phyloP scores from a whole-genome alignment of 1,140 invertebrate genomes.

The Ceratina calcarata region DNA sequence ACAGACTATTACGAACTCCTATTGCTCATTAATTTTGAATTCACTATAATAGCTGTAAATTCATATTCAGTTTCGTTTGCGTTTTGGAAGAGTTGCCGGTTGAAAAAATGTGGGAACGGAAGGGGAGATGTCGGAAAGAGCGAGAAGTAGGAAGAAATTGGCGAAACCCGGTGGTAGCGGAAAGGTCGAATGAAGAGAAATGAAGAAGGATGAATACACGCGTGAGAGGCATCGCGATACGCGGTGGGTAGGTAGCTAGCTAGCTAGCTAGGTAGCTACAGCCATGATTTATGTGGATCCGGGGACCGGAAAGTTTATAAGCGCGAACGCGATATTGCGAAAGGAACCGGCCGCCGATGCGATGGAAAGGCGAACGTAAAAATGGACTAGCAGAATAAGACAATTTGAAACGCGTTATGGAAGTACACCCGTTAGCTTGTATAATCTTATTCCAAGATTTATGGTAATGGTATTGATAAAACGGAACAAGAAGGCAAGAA shows the following conservation, averaged over 20 bases:
- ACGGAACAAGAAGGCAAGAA: too few species aligned
- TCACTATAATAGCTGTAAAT: too few species aligned
- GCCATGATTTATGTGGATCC: slow-evolving; percentile 39
- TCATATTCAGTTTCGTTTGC: too few species aligned
- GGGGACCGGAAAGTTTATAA: slow-evolving; percentile 37
- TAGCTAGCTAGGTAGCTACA: neutral
- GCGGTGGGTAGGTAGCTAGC: neutral
- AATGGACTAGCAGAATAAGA: neutral
- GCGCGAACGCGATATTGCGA: slow-evolving; percentile 19
- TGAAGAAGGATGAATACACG: slow-evolving; percentile 35
- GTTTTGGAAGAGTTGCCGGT: too few species aligned
- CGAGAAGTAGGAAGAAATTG: slow-evolving; percentile 5
- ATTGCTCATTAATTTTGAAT: too few species aligned
- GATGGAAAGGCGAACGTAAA: neutral
- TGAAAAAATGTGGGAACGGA: neutral
- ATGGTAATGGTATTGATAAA: neutral
- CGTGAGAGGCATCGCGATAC: slow-evolving; percentile 27
- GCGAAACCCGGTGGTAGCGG: slow-evolving; percentile 1
- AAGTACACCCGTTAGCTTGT: too few species aligned
- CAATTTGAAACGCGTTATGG: neutral
- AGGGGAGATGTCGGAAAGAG: neutral
- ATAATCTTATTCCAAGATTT: neutral
- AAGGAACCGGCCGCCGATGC: neutral
- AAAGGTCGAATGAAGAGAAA: slow-evolving; percentile 38
- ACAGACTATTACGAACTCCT: too few species aligned